Evolutionary conservation across 2,888 invertebrate species (phyloP).

Genomic region (Callimorpha dominula): DNA sequence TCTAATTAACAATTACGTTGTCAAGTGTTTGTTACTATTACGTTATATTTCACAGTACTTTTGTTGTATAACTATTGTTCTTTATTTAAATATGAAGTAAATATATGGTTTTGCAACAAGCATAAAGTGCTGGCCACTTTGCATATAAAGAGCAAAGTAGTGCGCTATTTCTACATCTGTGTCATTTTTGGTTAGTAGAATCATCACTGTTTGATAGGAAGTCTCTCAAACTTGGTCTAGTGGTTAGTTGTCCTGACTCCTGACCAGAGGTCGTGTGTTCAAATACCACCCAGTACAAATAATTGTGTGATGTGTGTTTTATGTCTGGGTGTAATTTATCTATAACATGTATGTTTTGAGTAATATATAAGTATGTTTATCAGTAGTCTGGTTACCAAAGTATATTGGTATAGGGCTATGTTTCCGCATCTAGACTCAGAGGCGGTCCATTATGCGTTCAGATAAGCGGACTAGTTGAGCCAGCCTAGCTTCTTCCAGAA

Average conservation of each 20-base stretch:
- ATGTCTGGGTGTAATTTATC: too few relatives aligned
- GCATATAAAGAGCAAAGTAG: neutral
- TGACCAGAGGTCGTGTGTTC: neutral
- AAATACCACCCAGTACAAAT: neutral
- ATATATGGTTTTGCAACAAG: slow-evolving; percentile 9
- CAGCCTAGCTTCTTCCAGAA: too few relatives aligned
- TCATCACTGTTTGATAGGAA: neutral
- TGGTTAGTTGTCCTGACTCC: neutral
- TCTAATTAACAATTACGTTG: slow-evolving; percentile 36
- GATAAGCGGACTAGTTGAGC: too few relatives aligned
- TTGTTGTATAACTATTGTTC: slow-evolving; percentile 18
- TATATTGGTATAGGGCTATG: too few relatives aligned
- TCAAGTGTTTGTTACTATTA: slow-evolving; percentile 27
- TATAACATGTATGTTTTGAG: too few relatives aligned
- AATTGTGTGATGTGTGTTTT: too few relatives aligned
- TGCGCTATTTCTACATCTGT: neutral
- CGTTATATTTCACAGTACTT: slow-evolving; percentile 14
- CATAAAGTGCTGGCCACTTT: neutral
- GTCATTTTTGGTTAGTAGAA: neutral
- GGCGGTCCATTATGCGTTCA: too few relatives aligned
- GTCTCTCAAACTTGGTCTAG: neutral
- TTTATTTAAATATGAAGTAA: slow-evolving; percentile 4
- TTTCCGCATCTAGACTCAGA: too few relatives aligned
- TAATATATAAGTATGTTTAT: too few relatives aligned
- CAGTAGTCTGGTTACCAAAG: too few relatives aligned